Percentiles rank a stretch among this genome's conserved stretches.
These are phyloP conservation scores for Microctonus brassicae DNA, from an alignment of 2,888 invertebrate genomes.

Conservation along the genomic window DNA sequence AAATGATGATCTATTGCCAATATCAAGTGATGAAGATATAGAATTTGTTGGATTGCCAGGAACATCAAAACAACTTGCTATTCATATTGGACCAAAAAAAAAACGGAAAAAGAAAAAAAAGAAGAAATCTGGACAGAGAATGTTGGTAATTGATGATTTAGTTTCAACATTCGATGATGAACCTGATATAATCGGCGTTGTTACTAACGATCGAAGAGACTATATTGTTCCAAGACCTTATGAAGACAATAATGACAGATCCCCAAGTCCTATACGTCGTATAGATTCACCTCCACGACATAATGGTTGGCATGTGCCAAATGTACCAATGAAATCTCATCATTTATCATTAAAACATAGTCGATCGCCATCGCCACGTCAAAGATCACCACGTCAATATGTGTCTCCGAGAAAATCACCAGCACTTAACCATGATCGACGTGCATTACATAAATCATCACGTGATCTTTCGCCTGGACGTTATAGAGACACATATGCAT, in stretches of 20 bases:
- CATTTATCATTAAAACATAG: conserved; percentile 12
- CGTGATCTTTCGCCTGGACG: conserved; percentile 13
- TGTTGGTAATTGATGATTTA: conserved; percentile 46
- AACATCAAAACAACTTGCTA: conserved; percentile 44
- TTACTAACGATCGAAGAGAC: not conserved
- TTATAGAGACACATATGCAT: conserved; percentile 48
- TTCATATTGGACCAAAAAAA: conserved; percentile 38
- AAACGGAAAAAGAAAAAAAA: conserved; percentile 55
- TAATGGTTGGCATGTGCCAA: not conserved
- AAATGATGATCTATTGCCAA: conserved; percentile 63
- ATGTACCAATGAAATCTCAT: conserved; percentile 23
- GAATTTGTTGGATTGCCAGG: conserved; percentile 60
- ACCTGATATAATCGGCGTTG: conserved; percentile 6
- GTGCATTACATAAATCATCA: conserved; percentile 4
- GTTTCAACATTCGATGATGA: conserved; percentile 41
- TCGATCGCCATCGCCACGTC: conserved; percentile 36
- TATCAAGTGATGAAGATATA: conserved; percentile 67
- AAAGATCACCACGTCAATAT: conserved; percentile 30
- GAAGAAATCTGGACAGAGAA: conserved; percentile 49
- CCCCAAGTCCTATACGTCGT: conserved; percentile 10
- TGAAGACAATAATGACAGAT: conserved; percentile 43
- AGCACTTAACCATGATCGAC: conserved; percentile 5
- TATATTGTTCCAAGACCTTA: conserved; percentile 23
- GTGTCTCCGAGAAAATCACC: conserved; percentile 38
- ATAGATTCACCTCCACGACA: not conserved